A percentile compares a stretch with the other conserved stretches of the same genome.
These are phyloP conservation scores for Amphiduros pacificus DNA, from an alignment of 2,888 invertebrate genomes.

Conservation along the genomic window DNA sequence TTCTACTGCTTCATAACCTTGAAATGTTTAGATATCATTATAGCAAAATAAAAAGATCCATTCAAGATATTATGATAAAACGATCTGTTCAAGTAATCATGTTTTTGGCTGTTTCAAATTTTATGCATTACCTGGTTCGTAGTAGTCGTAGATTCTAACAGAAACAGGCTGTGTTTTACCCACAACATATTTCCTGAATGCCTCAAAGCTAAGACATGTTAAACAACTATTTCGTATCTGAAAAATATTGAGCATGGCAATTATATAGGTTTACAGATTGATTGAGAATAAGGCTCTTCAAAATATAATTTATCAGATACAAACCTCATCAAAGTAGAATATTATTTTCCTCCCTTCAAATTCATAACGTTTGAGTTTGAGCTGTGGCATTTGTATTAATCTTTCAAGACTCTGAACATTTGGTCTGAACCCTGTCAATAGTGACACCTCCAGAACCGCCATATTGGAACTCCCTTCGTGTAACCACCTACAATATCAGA, in stretches of 20 bases:
- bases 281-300: not conserved
- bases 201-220: conserved; percentile 27
- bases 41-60: not conserved
- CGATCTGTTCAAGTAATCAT: not conserved
- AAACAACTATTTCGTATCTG: conserved; percentile 22
- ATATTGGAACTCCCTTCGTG: conserved; percentile 28
- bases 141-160: conserved; percentile 47
- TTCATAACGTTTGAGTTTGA: conserved; percentile 27
- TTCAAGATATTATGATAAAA: not conserved
- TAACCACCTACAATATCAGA: conserved; percentile 19
- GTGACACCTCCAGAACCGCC: conserved; percentile 29
- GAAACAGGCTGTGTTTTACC: conserved; percentile 32
- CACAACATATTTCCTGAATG: conserved; percentile 11
- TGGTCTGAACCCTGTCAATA: conserved; percentile 26
- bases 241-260: not conserved
- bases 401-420: conserved; percentile 16
- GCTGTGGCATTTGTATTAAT: conserved; percentile 10
- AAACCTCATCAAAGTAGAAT: conserved; percentile 33
- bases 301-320: not conserved
- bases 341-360: conserved; percentile 20
- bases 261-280: not conserved
- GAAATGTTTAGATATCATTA: not conserved
- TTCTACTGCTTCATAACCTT: not conserved
- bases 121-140: conserved; percentile 38
- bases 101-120: not conserved